Evolutionary conservation across 2,113 vertebrate species (phyloP).

Genomic region (Nyctibius bracteatus): DNA sequence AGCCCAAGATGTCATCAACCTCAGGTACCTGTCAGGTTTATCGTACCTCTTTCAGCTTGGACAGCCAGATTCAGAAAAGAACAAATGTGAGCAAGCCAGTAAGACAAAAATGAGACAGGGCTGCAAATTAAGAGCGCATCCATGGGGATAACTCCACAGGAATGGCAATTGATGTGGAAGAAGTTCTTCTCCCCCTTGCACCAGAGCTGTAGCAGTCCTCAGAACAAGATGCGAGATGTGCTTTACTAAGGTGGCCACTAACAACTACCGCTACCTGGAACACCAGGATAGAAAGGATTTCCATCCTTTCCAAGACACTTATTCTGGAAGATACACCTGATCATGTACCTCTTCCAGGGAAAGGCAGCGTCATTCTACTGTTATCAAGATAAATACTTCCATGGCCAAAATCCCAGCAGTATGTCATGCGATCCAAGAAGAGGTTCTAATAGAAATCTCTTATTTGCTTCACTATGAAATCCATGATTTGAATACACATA

Average conservation of each 20-base stretch:
- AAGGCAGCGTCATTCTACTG: background rate
- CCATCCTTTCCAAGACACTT: background rate
- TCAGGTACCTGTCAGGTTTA: background rate
- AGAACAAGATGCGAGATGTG: background rate
- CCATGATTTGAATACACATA: background rate
- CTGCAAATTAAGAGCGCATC: background rate
- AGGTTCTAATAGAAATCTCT: background rate
- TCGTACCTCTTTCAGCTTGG: background rate
- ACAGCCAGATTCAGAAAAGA: background rate
- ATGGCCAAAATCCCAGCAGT: background rate
- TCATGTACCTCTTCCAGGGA: background rate
- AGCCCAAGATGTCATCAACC: background rate
- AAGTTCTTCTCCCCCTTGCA: background rate
- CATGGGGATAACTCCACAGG: background rate
- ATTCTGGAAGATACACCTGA: background rate
- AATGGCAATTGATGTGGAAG: fast-evolving
- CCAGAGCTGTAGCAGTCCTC: background rate
- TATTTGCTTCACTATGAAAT: background rate
- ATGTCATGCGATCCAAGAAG: background rate
- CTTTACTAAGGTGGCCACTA: background rate
- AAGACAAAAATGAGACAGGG: background rate
- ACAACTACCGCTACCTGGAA: background rate
- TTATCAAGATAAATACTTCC: background rate
- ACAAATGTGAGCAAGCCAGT: background rate
- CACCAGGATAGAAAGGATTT: background rate